A percentile compares a stretch with the other conserved stretches of the same genome.
Evolutionary conservation across 2,888 invertebrate genomes (phyloP).

Genomic region (Lasioglossum leucozonium): DNA sequence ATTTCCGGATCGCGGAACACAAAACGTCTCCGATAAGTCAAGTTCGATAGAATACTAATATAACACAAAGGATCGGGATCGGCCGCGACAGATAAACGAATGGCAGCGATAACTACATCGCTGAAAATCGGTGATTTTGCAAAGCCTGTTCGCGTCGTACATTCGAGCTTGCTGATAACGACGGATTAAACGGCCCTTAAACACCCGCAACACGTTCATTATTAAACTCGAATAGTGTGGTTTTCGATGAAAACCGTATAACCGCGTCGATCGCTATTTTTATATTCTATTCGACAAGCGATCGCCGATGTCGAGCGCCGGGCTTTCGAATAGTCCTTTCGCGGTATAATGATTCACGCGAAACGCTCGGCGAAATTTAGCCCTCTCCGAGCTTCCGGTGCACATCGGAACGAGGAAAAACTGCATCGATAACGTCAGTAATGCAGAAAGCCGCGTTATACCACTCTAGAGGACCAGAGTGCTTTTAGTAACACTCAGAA

Average conservation of each 20-base stretch:
- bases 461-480: neutral
- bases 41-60: neutral
- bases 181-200: constrained; percentile 40
- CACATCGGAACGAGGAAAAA: constrained; percentile 24
- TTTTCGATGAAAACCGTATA: constrained; percentile 40
- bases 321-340: constrained; percentile 52
- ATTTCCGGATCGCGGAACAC: neutral
- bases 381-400: neutral
- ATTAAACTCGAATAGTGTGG: constrained; percentile 37
- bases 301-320: constrained; percentile 41
- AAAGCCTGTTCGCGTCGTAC: neutral
- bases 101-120: neutral
- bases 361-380: constrained; percentile 41
- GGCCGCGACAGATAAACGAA: neutral
- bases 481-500: neutral
- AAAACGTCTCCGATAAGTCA: neutral
- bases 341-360: constrained; percentile 53
- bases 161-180: constrained; percentile 11
- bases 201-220: constrained; percentile 35
- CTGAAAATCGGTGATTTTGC: neutral
- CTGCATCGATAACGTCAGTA: constrained; percentile 22
- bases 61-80: neutral
- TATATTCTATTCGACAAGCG: constrained; percentile 40
- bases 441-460: constrained; percentile 16
- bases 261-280: constrained; percentile 31